Percentiles rank a stretch among this genome's conserved stretches.
Evolutionary conservation across 1,140 invertebrate species (phyloP).

Genomic region (Matsumurasca onukii): DNA sequence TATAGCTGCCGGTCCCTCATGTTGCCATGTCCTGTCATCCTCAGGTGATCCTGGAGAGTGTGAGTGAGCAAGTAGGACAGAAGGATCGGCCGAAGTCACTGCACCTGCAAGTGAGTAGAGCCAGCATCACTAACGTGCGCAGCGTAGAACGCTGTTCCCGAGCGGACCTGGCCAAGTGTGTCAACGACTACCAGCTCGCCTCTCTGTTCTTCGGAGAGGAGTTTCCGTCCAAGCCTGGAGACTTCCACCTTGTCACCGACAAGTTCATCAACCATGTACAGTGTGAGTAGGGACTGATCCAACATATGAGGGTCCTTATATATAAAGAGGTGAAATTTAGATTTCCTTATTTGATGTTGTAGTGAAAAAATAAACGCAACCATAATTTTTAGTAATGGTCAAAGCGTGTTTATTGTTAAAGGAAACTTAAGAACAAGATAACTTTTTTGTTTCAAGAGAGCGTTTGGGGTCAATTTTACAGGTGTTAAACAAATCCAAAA

Average conservation of each 20-base stretch:
- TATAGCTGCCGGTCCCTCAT: too few relatives aligned
- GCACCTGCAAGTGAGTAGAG: conserved; percentile 78
- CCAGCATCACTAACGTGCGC: conserved; percentile 76
- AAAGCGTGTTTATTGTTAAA: too few relatives aligned
- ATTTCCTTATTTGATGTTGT: too few relatives aligned
- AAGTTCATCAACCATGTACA: conserved; percentile 73
- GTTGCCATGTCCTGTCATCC: too few relatives aligned
- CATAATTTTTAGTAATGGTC: too few relatives aligned
- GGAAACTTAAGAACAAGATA: too few relatives aligned
- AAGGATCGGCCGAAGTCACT: conserved; percentile 78
- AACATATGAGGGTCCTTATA: too few relatives aligned
- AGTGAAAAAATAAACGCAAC: too few relatives aligned
- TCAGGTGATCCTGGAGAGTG: conserved; percentile 72
- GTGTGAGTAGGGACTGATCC: conserved; percentile 53
- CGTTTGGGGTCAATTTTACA: too few relatives aligned
- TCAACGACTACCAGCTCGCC: conserved; percentile 70
- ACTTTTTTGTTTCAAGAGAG: too few relatives aligned
- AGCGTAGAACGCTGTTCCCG: conserved; percentile 66
- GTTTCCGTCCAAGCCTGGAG: conserved; percentile 67
- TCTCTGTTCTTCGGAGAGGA: conserved; percentile 70
- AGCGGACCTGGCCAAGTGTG: conserved; percentile 68
- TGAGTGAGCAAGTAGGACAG: conserved; percentile 63
- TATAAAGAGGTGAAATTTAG: too few relatives aligned
- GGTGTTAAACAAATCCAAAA: too few relatives aligned
- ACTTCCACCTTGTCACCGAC: conserved; percentile 69